Evolutionary conservation across 1,140 invertebrate species (phyloP).

Genomic region (Euborellia annulipes): DNA sequence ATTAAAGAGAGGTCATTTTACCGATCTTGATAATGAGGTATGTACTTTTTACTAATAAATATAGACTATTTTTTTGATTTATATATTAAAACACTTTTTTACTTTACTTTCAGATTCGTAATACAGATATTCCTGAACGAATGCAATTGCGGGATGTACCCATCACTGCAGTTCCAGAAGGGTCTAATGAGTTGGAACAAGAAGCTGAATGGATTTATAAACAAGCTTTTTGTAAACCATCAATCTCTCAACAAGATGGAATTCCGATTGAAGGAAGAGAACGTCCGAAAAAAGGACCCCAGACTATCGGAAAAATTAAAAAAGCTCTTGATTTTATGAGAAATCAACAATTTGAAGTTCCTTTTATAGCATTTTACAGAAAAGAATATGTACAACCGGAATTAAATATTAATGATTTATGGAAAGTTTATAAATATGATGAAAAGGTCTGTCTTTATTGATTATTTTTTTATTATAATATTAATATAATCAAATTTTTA

Average conservation of each 20-base stretch:
- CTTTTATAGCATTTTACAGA: slow-evolving; percentile 96
- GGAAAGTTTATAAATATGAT: slow-evolving; percentile 93
- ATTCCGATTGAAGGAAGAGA: slow-evolving; percentile 31
- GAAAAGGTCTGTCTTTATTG: slow-evolving; percentile 47
- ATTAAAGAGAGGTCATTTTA: slow-evolving; percentile 89
- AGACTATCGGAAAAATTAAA: slow-evolving; percentile 72
- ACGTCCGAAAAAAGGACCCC: slow-evolving; percentile 37
- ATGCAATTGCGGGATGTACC: slow-evolving; percentile 81
- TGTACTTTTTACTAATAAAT: slow-evolving; percentile 2
- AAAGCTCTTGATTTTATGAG: slow-evolving; percentile 92
- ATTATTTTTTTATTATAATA: background rate
- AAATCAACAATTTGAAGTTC: slow-evolving; percentile 88
- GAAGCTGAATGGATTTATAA: slow-evolving; percentile 98
- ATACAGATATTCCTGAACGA: slow-evolving; percentile 76
- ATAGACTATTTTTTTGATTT: background rate
- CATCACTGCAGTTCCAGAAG: slow-evolving; percentile 61
- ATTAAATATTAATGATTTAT: slow-evolving; percentile 87
- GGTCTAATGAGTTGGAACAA: slow-evolving; percentile 74
- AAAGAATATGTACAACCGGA: slow-evolving; percentile 96
- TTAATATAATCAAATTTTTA: slow-evolving; percentile 4
- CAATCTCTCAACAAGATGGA: slow-evolving; percentile 59
- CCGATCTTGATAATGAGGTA: slow-evolving; percentile 86
- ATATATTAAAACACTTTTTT: slow-evolving; percentile 6
- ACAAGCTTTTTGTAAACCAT: slow-evolving; percentile 73
- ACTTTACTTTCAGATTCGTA: slow-evolving; percentile 43